Conservation (phyloP, 2,797 vertebrate species). For the Neomorphus geoffroyi region DNA sequence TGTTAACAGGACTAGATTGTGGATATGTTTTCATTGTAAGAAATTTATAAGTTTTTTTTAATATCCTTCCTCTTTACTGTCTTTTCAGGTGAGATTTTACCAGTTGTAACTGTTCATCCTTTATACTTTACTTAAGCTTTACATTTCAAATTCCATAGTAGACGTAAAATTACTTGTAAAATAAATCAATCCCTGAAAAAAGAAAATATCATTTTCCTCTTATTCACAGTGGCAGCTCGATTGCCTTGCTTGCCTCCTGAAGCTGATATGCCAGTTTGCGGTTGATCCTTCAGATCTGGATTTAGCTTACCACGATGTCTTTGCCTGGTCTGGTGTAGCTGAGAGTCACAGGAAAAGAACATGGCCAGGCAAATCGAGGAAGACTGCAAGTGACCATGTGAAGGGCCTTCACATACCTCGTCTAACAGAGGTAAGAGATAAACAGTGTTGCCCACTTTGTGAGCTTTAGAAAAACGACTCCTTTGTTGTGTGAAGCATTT, state of each 20-base stretch:
- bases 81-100: background rate
- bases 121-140: background rate
- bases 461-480: background rate
- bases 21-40: background rate
- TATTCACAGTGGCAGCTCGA: slow-evolving; percentile 92
- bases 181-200: background rate
- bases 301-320: slow-evolving; percentile 96
- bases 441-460: background rate
- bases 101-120: background rate
- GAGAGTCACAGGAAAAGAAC: slow-evolving; percentile 93
- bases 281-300: slow-evolving; percentile 96
- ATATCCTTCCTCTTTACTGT: background rate
- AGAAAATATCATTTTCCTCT: background rate
- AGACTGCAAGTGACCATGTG: slow-evolving; percentile 89
- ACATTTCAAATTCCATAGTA: background rate
- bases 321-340: slow-evolving; percentile 94
- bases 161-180: background rate
- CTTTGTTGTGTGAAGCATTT: background rate
- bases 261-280: slow-evolving; percentile 98
- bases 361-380: slow-evolving; percentile 95
- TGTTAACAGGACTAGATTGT: background rate
- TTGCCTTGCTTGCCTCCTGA: slow-evolving; percentile 96
- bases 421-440: slow-evolving; percentile 88
- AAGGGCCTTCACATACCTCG: slow-evolving; percentile 96
- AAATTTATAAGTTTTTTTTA: background rate